Evolutionary conservation across 2,797 vertebrate genomes (phyloP), one percentile per base, ranked within the genome.

Genomic region (Cyclura pinguis): DNA sequence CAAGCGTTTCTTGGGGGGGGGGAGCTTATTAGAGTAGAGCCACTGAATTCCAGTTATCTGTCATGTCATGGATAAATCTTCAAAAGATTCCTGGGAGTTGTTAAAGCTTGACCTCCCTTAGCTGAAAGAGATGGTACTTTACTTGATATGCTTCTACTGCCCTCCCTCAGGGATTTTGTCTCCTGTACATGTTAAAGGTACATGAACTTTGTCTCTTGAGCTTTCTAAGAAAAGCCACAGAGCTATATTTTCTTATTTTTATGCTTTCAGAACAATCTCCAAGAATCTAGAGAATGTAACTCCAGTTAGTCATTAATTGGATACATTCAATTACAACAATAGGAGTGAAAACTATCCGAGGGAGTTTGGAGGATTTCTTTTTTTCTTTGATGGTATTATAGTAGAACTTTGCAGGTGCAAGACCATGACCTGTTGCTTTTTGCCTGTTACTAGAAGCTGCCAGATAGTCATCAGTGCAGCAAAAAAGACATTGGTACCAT

Each of bases 61-160:
- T 67, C 42, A 85, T 62, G 12, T 85, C 87, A 86, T 32, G 78
- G 7, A 69, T 89, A 84, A 87, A 92, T 82, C 91, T 93, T 94
- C 89, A 84, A 93, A 89, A 84, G 86, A 91, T 92, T 89, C 64
- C 72, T 93, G 52, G 7, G 67, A 52, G 42, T 90, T 89, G 67
- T 91, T 93, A 92, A 91, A 91, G 59, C 18, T 85, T 52, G 74
- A 85, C 14, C 20, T 86, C 91, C 80, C 29, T 87, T 90, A 27
- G 76, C 87, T 87, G 83, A 85, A 92, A 52, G 69, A 59, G 88
- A 74, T 27, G 86, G 3, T 57, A 57, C 6, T 89, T 91, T 73
- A 86, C 10, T 0, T 35, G 8, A 1, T 87, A 59, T 91, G 90
- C 67, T 91, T 22, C 14, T 87, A n/a, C 27, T 88, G 50, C 84